Conservation (phyloP, 2,888 invertebrate species). For the Sarcophaga caerulescens region DNA sequence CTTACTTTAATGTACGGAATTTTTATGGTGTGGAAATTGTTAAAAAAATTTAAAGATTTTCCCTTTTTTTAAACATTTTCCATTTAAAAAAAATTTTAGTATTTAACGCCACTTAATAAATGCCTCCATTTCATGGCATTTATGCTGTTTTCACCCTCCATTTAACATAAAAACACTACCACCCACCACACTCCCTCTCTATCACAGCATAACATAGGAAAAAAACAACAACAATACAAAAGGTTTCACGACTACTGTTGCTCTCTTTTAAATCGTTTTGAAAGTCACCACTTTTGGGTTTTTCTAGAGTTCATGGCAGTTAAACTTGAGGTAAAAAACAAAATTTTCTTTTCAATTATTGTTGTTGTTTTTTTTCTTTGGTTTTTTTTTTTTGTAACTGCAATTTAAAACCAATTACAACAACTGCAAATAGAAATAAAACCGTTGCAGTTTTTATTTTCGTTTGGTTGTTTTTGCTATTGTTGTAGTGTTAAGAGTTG, state of each 20-base stretch:
- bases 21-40: too few relatives aligned
- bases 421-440: background rate
- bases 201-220: too few relatives aligned
- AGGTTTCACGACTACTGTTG: slow-evolving; percentile 41
- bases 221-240: background rate
- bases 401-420: slow-evolving; percentile 4
- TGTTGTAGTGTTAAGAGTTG: slow-evolving; percentile 57
- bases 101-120: too few relatives aligned
- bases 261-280: slow-evolving; percentile 39
- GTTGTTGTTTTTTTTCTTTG: too few relatives aligned
- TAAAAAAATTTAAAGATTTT: too few relatives aligned
- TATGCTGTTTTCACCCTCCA: slow-evolving; percentile 11
- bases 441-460: background rate
- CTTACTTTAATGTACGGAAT: too few relatives aligned
- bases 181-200: too few relatives aligned
- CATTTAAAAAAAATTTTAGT: too few relatives aligned
- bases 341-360: slow-evolving; percentile 26
- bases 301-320: slow-evolving; percentile 39
- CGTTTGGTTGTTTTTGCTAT: slow-evolving; percentile 10
- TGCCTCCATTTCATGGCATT: background rate
- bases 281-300: slow-evolving; percentile 33
- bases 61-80: too few relatives aligned
- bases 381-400: background rate
- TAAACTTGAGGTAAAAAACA: background rate
- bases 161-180: too few relatives aligned